Evolutionary conservation across 2,888 invertebrate species (phyloP).

Genomic region (Protophormia terraenovae): DNA sequence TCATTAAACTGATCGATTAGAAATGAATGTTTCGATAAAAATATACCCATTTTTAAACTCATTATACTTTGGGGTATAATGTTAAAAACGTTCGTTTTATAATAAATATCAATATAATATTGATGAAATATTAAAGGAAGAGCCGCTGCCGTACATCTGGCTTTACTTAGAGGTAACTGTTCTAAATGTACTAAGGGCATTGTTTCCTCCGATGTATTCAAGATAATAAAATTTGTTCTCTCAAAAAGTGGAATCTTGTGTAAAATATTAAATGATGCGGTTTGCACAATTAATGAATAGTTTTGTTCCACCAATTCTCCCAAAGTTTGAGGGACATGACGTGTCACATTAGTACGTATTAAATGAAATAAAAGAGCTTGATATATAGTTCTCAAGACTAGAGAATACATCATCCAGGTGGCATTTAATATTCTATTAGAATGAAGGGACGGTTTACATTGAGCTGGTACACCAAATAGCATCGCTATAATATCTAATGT

Average conservation of each 20-base stretch:
- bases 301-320: conserved; percentile 21
- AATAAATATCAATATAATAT: conserved; percentile 26
- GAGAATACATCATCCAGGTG: conserved; percentile 60
- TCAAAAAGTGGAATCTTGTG: neutral
- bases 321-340: conserved; percentile 38
- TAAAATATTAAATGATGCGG: neutral
- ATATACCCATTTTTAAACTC: conserved; percentile 62
- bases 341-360: conserved; percentile 54
- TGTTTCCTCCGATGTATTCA: conserved; percentile 9
- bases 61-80: conserved; percentile 61
- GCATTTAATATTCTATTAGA: conserved; percentile 56
- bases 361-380: conserved; percentile 65
- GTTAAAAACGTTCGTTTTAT: conserved; percentile 37
- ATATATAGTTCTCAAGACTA: conserved; percentile 67
- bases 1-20: conserved; percentile 55
- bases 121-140: conserved; percentile 54
- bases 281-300: conserved; percentile 54
- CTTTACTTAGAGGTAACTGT: neutral
- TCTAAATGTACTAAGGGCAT: conserved; percentile 15
- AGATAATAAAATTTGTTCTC: conserved; percentile 6
- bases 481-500: conserved; percentile 6
- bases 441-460: conserved; percentile 31
- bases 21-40: conserved; percentile 68
- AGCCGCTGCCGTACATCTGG: neutral
- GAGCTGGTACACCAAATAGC: conserved; percentile 37